These are phyloP conservation scores for Tachystola acroxantha DNA, from an alignment of 2,888 invertebrate genomes.

Conservation along the genomic window DNA sequence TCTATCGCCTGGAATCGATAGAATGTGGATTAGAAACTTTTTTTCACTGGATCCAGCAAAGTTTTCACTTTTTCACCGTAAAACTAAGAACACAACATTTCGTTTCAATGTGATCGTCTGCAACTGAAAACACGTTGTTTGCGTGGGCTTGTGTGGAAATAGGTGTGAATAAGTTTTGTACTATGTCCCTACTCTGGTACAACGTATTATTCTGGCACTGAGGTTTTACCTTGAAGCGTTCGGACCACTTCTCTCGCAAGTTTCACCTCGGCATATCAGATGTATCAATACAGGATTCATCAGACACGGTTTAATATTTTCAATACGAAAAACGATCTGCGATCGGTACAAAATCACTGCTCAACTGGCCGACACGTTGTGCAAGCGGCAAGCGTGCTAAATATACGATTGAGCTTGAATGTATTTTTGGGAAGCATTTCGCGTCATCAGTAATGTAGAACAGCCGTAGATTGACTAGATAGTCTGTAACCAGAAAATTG, in stretches of 20 bases:
- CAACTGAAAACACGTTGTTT: slow-evolving; percentile 71
- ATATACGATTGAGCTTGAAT: slow-evolving; percentile 74
- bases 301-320: slow-evolving; percentile 35
- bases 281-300: slow-evolving; percentile 39
- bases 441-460: slow-evolving; percentile 42
- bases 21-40: slow-evolving; percentile 14
- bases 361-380: slow-evolving; percentile 65
- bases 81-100: slow-evolving; percentile 74
- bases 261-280: slow-evolving; percentile 40
- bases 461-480: no score
- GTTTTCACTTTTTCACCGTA: slow-evolving; percentile 53
- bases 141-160: slow-evolving; percentile 75
- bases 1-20: slow-evolving; percentile 22
- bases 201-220: slow-evolving; percentile 59
- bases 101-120: slow-evolving; percentile 66
- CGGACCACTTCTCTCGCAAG: slow-evolving; percentile 36
- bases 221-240: slow-evolving; percentile 65
- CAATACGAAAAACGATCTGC: slow-evolving; percentile 50
- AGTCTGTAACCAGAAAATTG: no score
- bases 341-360: slow-evolving; percentile 69
- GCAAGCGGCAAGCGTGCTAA: slow-evolving; percentile 69
- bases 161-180: slow-evolving; percentile 74
- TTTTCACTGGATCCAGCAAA: slow-evolving; percentile 52
- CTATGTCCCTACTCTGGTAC: slow-evolving; percentile 49
- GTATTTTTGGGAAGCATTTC: slow-evolving; percentile 72